Evolutionary conservation across 2,113 vertebrate genomes (phyloP).

Genomic region (Egretta garzetta): DNA sequence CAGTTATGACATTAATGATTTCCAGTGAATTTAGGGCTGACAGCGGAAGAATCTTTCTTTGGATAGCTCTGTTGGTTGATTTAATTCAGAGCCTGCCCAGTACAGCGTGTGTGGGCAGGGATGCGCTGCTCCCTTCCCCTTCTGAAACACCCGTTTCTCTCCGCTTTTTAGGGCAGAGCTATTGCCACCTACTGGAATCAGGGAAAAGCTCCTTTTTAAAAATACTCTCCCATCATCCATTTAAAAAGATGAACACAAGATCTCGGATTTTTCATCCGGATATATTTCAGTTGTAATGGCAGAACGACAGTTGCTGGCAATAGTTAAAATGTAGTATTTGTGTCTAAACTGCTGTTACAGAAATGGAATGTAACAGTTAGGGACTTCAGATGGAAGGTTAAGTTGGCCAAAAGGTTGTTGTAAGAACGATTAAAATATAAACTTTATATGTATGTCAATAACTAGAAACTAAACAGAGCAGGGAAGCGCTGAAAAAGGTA

Average conservation of each 20-base stretch:
- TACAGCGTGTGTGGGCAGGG: background rate
- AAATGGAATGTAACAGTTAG: background rate
- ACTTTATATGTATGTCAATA: background rate
- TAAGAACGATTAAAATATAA: background rate
- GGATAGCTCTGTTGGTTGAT: background rate
- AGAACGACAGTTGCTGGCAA: background rate
- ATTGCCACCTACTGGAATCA: slow-evolving; percentile 50
- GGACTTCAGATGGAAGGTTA: background rate
- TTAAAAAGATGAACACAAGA: background rate
- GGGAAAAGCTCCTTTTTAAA: background rate
- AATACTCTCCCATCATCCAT: background rate
- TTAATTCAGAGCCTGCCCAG: background rate
- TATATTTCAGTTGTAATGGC: background rate
- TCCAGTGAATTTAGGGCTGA: background rate
- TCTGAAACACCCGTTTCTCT: background rate
- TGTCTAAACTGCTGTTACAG: background rate
- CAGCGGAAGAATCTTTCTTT: background rate
- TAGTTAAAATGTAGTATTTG: background rate
- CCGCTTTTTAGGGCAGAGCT: slow-evolving; percentile 12
- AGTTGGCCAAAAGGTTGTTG: background rate
- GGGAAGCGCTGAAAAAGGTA: background rate
- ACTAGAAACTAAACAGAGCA: background rate
- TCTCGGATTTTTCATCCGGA: background rate
- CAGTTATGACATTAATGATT: background rate
- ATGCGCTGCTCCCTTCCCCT: background rate